A percentile compares a stretch with the other conserved stretches of the same genome.
These are phyloP conservation scores for Leucosticte australis DNA, from an alignment of 2,113 vertebrate species.

Conservation along the genomic window DNA sequence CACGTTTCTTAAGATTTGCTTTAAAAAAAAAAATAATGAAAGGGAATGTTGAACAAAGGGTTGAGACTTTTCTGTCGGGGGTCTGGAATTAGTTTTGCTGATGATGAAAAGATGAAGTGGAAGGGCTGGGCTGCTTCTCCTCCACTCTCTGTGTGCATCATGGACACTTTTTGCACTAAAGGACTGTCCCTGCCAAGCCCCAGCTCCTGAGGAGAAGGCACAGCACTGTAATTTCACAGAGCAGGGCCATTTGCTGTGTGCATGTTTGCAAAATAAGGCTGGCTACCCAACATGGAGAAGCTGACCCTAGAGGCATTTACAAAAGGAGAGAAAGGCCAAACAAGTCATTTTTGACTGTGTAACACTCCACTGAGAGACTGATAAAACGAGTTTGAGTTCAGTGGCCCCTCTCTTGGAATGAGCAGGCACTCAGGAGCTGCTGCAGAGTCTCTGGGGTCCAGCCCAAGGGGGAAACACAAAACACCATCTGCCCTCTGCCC, in stretches of 20 bases:
- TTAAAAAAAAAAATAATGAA: neutral
- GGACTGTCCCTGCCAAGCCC: neutral
- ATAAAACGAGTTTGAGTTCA: neutral
- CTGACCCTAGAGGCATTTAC: neutral
- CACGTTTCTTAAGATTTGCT: neutral
- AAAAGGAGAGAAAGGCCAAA: neutral
- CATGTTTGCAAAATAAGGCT: neutral
- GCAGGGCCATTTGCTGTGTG: neutral
- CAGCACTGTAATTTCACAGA: neutral
- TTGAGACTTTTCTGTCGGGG: neutral
- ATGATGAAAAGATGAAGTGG: neutral
- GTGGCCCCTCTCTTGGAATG: neutral
- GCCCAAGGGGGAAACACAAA: neutral
- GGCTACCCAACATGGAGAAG: neutral
- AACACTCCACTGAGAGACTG: neutral
- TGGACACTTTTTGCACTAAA: neutral
- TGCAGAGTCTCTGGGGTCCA: neutral
- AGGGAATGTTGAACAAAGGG: neutral
- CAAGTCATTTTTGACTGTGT: neutral
- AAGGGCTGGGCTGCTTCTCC: neutral
- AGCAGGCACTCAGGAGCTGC: neutral
- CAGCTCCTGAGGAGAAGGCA: neutral
- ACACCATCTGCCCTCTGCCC: neutral
- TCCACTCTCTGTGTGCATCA: neutral
- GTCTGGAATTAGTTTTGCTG: slow-evolving; percentile 7